Evolutionary conservation across 2,888 invertebrate genomes (phyloP).

Genomic region (Tipula unca): DNA sequence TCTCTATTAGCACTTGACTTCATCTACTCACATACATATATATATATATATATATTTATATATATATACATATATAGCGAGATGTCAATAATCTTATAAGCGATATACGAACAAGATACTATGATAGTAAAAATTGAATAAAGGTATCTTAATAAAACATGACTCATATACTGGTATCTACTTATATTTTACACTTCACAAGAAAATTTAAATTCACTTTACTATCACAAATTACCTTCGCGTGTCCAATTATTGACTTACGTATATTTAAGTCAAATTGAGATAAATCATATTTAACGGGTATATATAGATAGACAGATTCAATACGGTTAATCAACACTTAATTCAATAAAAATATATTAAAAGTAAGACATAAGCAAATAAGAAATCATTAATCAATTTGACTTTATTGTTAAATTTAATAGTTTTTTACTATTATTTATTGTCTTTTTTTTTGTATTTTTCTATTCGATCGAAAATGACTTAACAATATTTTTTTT

Average conservation of each 20-base stretch:
- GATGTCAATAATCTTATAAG: neutral
- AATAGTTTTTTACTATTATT: neutral
- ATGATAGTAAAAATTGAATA: neutral
- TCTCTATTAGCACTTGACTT: neutral
- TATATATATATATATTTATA: no score
- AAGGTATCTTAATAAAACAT: neutral
- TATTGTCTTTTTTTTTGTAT: neutral
- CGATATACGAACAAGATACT: neutral
- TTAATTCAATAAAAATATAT: neutral
- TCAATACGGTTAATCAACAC: neutral
- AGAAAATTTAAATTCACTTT: neutral
- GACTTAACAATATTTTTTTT: neutral
- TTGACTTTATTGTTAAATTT: neutral
- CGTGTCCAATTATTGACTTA: neutral
- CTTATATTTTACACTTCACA: neutral
- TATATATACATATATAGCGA: neutral
- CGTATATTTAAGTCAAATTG: neutral
- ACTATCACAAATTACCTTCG: constrained; percentile 9
- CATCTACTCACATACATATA: neutral
- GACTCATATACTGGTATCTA: neutral
- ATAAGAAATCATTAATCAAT: neutral
- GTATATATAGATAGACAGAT: no score
- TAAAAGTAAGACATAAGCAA: neutral
- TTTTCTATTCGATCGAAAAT: neutral
- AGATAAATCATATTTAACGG: neutral